Evolutionary conservation across 2,113 vertebrate genomes (phyloP), one percentile per base, ranked within the genome.

Genomic region (Sturnira hondurensis): DNA sequence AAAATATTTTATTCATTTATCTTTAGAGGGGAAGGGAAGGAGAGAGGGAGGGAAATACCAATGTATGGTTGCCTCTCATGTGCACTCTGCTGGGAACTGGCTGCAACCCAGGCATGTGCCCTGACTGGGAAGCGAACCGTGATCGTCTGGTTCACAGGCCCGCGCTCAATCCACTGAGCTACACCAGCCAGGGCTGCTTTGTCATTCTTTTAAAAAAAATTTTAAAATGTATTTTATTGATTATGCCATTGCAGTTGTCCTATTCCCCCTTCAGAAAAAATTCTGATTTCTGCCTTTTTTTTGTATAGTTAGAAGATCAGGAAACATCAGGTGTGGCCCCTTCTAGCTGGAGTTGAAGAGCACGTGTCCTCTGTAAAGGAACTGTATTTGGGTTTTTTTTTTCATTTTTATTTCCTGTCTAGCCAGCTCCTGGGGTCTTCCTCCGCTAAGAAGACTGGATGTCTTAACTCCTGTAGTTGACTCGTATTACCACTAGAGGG

Each of bases 401-500:
- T 43, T 45, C 1, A 5, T 73, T 96, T 80, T 89, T 61, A 78
- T 94, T 76, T 77, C 83, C 19, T 52, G 6, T 26, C 54, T 14
- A 36, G 61, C 45, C 24, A 67, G 33, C 41, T 54, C 61, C 41
- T 56, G 22, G 2, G 17, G 33, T 17, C 36, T 77, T 93, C 31
- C 4, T 86, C 50, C 43, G 70, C 26, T 54, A 36, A 38, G 33
- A 26, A 92, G 31, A 65, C 71, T 3, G 0, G 41, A 19, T 36
- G 14, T 88, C 71, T 58, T 2, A 3, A 81, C 45, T 88, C 67
- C 61, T 76, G 43, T 65, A 61, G 19, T 87, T 89, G 58, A 77
- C n/a, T 12, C 3, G 38, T 61, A 24, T n/a, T 86, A 71, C 81
- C 94, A 81, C 87, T 41, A 91, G 96, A 91, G 86, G 92, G 80